Percentiles rank a stretch among this genome's conserved stretches.
Conservation (phyloP, 2,797 vertebrate species). For the Lacerta agilis region DNA sequence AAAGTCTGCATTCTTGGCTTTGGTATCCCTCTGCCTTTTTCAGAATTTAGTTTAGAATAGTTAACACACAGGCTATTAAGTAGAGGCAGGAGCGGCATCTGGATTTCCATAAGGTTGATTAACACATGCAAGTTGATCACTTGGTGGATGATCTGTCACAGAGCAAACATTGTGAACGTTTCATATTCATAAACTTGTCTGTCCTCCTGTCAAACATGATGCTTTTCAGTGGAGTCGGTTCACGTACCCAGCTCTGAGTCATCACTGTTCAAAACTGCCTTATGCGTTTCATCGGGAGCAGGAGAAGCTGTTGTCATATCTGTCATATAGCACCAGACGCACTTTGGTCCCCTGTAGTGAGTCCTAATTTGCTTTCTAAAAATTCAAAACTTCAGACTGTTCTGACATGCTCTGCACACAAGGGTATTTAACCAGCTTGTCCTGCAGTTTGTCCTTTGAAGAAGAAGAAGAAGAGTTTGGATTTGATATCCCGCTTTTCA, state of each 20-base stretch:
- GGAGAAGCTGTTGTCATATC: not conserved
- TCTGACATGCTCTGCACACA: not conserved
- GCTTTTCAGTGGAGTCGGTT: not conserved
- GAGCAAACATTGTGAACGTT: not conserved
- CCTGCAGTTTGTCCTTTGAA: not conserved
- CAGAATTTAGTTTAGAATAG: not conserved
- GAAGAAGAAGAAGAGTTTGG: too few relatives aligned
- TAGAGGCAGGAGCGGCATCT: not conserved
- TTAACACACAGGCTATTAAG: not conserved
- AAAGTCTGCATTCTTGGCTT: not conserved
- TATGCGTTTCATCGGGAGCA: not conserved
- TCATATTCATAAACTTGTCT: not conserved
- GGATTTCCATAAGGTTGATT: not conserved
- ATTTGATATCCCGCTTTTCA: too few relatives aligned
- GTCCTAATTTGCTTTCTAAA: not conserved
- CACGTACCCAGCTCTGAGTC: not conserved
- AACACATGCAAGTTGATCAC: not conserved
- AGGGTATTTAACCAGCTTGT: not conserved
- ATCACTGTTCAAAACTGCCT: not conserved
- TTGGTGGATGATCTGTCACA: not conserved
- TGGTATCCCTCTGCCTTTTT: not conserved
- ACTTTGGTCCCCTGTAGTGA: not conserved
- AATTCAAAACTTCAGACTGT: not conserved
- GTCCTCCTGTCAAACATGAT: not conserved
- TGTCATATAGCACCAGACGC: not conserved